Base-by-base conservation (phyloP, 2,797 vertebrate genomes). In the Leptodactylus fallax region DNA sequence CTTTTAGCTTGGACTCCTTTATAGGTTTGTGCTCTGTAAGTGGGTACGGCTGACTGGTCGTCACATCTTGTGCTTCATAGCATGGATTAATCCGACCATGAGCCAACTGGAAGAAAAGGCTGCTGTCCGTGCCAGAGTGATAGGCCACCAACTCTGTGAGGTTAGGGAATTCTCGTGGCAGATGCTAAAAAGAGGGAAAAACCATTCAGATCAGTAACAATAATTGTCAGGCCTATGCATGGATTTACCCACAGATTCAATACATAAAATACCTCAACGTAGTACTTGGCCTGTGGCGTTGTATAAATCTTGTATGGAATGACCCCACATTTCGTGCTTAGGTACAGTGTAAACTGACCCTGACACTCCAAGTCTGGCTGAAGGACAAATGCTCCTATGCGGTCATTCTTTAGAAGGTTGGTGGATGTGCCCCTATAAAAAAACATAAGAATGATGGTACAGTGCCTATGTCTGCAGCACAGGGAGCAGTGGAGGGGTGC, bases 361-460 rank as follows among this genome's bases (percentile, higher is more conserved):
- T 92, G 88, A 86, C 94, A 91, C 27, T 95, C 96, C 0, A 94
- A 94, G 91, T 97, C 95, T 0, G 96, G 94, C 90, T 95, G 97
- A 16, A 99, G 91, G n/a, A 99, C 93, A 91, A 97, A 99, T 0
- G 98, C 95, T 0, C 98, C 98, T 0, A 97, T 93, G 4, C 96
- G 94, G 0, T 99, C 98, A 7, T 93, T 94, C 14, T 91, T 95
- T 36, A 99, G 95, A 91, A 99, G 94, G 3, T 94, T 90, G 0
- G 95, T 93, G 79, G 96, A 96, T 10, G 92, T 91, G 25, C 95
- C 93, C 93, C 98, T 99, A 92, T 7, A 83, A 53, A 45, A 21
- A 23, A 14, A 74, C 0, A 72, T 9, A 49, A 81, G 17, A 10
- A 23, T 23, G 7, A 25, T 55, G 23, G 25, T 55, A 78, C 11